These are phyloP conservation scores for Rhynchotus rufescens DNA, from an alignment of 2,797 vertebrate species.

Conservation along the genomic window DNA sequence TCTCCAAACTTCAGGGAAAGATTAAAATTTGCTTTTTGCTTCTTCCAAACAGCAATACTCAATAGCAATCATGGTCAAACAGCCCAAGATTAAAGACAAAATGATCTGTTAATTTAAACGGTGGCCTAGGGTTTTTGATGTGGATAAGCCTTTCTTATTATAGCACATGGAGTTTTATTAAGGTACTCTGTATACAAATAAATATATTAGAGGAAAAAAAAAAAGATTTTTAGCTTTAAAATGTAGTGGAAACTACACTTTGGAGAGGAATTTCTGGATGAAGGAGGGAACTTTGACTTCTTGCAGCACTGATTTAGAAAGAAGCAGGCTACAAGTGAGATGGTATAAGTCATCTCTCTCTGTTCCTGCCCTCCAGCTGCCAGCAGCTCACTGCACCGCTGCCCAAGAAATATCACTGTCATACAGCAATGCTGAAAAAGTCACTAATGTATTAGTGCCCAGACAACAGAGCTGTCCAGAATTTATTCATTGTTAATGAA, in stretches of 20 bases:
- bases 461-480: neutral
- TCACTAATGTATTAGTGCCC: slow-evolving; percentile 27
- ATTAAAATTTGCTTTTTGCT: neutral
- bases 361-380: slow-evolving; percentile 16
- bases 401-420: slow-evolving; percentile 54
- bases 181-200: neutral
- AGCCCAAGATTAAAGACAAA: neutral
- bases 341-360: neutral
- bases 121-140: neutral
- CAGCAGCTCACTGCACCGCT: neutral
- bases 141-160: neutral
- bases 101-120: neutral
- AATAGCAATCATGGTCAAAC: neutral
- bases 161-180: neutral
- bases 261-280: neutral
- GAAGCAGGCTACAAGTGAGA: neutral
- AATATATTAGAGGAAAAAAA: neutral
- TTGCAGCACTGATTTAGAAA: neutral
- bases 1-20: neutral
- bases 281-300: slow-evolving; percentile 19
- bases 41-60: neutral
- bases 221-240: neutral
- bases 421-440: slow-evolving; percentile 9
- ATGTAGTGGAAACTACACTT: neutral
- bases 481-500: slow-evolving; percentile 68